These are phyloP conservation scores for Rhinogobius similis DNA, from an alignment of 2,113 vertebrate species.

Conservation along the genomic window DNA sequence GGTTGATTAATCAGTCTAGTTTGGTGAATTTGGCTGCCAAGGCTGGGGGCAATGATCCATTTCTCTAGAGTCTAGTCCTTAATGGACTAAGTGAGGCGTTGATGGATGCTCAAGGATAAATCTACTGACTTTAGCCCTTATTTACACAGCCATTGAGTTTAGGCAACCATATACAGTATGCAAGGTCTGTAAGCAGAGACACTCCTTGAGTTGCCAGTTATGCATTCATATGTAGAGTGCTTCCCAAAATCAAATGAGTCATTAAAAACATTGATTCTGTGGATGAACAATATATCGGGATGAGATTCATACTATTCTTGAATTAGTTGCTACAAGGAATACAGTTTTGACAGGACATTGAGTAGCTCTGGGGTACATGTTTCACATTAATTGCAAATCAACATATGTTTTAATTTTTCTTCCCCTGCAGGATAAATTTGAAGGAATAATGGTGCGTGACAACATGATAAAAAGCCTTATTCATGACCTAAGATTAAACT, in stretches of 20 bases:
- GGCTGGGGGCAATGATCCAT: constrained; percentile 8
- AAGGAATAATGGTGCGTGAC: background rate
- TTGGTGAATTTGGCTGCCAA: constrained; percentile 11
- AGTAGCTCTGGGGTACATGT: background rate
- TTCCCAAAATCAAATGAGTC: background rate
- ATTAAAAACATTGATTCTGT: background rate
- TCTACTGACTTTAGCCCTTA: constrained; percentile 5
- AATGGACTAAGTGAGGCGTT: constrained; percentile 9
- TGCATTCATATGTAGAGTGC: background rate
- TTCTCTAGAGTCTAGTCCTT: background rate
- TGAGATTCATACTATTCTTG: background rate
- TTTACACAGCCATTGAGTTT: constrained; percentile 8
- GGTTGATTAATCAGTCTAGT: constrained; percentile 14
- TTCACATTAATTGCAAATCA: too few species aligned
- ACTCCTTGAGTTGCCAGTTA: background rate
- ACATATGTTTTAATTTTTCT: too few species aligned
- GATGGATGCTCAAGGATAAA: constrained; percentile 11
- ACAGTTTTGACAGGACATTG: background rate
- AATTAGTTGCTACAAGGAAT: background rate
- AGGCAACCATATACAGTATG: constrained; percentile 9
- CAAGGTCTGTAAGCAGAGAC: background rate
- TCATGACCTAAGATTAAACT: too few species aligned
- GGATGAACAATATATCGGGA: background rate
- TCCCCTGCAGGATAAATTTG: background rate
- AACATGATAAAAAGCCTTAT: too few species aligned